Evolutionary conservation across 2,797 vertebrate species (phyloP), one percentile per base, ranked within the genome.

Genomic region (Todus mexicanus): DNA sequence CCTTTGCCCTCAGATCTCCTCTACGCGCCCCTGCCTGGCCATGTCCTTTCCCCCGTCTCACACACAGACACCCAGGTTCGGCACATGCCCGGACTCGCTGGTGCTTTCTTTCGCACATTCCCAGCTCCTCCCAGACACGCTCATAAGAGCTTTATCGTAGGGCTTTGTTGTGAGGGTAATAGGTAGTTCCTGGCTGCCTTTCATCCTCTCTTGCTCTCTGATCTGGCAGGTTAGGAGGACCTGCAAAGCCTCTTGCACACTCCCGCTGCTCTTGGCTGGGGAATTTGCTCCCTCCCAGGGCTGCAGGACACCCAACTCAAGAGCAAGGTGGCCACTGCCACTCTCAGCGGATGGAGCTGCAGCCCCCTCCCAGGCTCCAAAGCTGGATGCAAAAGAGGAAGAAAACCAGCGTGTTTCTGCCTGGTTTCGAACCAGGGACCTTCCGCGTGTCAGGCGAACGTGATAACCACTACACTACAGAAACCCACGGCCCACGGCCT

Each of bases 81-180:
- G 51, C 92, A 95, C 96, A 95, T 89, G 95, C 72, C 90, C 0
- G 1, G 89, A 92, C 95, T 94, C 26, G 92, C 78, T 92, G 87
- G 48, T 93, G 90, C 96, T 92, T 89, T 94, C 92, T 90, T 93
- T 79, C 4, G 5, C 85, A 94, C 94, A 91, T 93, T 96, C 95
- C 94, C 96, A 93, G 95, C 91, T 95, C 95, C 93, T 95, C 93
- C 91, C 92, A 96, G 81, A 87, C 91, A 94, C 66, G 77, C 91
- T 93, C 92, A 92, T 95, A 93, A 96, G 95, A 92, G 89, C 87
- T 97, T 97, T 95, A 97, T 97, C 95, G 0, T 94, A 96, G 64
- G 78, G 80, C 91, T 97, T 97, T 97, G 96, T 97, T 95, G 94
- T 96, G 78, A 94, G 79, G 61, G 88, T 96, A 97, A 97, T 97